A percentile compares a stretch with the other conserved stretches of the same genome.
Conservation (phyloP, 53 echinoderm and acorn worm genomes). For the Apostichopus leukothele region DNA sequence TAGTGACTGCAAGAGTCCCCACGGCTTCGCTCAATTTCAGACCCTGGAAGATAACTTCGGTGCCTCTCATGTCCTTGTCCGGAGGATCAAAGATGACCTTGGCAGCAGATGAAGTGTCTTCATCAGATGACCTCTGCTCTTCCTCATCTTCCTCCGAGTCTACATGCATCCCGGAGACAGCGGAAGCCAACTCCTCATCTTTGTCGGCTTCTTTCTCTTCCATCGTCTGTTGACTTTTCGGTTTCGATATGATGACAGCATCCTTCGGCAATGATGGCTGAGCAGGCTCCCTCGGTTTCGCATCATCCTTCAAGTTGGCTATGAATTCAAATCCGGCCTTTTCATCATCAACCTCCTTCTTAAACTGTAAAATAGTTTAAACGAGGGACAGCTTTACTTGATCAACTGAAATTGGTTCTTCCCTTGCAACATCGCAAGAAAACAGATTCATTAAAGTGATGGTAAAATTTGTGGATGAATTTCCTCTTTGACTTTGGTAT, state of each 20-base stretch:
- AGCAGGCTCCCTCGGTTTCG: neutral
- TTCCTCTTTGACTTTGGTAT: no score
- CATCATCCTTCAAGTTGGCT: conserved; percentile 16
- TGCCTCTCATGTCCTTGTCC: conserved; percentile 72
- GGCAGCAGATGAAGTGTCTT: neutral
- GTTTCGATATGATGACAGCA: conserved; percentile 46
- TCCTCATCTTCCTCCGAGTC: conserved; percentile 40
- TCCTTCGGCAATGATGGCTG: conserved; percentile 26
- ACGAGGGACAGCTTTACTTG: neutral
- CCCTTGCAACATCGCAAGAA: no score
- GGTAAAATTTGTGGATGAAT: no score
- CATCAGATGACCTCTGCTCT: neutral
- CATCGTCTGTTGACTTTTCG: neutral
- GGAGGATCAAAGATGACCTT: conserved; percentile 47
- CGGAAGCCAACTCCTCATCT: neutral
- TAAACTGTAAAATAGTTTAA: conserved; percentile 58
- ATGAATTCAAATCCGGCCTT: conserved; percentile 93
- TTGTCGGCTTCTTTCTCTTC: neutral
- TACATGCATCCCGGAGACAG: conserved; percentile 25
- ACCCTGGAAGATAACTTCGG: conserved; percentile 69
- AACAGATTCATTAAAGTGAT: no score
- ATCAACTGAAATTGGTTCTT: neutral
- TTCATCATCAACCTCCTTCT: conserved; percentile 78
- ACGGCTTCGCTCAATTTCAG: conserved; percentile 65
- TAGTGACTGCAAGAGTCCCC: conserved; percentile 61